Conservation (phyloP, 2,797 vertebrate genomes). For the Gymnocypris eckloni region DNA sequence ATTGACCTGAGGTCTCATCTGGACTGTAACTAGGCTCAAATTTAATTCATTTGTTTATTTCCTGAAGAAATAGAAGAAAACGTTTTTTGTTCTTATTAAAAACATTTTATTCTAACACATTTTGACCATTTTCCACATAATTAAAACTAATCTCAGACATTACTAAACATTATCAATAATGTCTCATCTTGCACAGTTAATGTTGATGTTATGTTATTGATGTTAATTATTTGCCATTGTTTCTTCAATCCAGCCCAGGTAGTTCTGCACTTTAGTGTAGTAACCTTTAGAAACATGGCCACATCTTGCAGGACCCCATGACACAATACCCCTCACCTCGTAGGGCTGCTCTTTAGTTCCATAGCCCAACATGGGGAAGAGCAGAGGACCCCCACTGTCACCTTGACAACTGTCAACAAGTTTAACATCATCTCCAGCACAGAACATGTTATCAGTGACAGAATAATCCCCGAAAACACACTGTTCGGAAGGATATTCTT, state of each 20-base stretch:
- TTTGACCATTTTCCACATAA: too few species aligned
- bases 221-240: conserved; percentile 31
- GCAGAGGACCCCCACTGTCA: conserved; percentile 59
- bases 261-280: conserved; percentile 36
- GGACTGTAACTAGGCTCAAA: too few species aligned
- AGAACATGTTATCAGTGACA: conserved; percentile 66
- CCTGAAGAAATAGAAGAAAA: too few species aligned
- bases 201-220: too few species aligned
- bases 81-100: too few species aligned
- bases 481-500: conserved; percentile 41
- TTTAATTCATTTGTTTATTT: too few species aligned
- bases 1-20: too few species aligned
- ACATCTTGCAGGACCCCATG: conserved; percentile 62
- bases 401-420: conserved; percentile 60
- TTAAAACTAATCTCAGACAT: too few species aligned
- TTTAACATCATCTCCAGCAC: conserved; percentile 57
- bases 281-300: conserved; percentile 47
- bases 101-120: too few species aligned
- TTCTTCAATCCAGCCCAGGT: conserved; percentile 16
- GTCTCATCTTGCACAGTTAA: too few species aligned
- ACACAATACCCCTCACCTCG: conserved; percentile 63
- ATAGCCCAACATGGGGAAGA: conserved; percentile 28
- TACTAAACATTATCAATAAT: too few species aligned
- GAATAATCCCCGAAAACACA: conserved; percentile 37
- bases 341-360: conserved; percentile 6